Conservation (phyloP, 1,140 invertebrate species). For the Drosophila eugracilis region DNA sequence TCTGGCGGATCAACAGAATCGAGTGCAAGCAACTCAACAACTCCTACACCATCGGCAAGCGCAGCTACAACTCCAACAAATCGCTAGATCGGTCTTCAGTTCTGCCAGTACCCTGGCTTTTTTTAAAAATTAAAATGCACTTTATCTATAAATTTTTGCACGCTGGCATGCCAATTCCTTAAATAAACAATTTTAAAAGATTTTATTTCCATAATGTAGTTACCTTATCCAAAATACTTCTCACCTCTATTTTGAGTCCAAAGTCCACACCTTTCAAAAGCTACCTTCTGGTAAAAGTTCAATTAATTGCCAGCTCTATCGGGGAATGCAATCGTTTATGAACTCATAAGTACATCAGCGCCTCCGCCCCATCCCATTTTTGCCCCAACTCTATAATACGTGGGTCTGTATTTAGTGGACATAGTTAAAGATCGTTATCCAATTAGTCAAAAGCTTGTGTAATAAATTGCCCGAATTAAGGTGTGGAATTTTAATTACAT, state of each 20-base stretch:
- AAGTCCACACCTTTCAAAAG: constrained; percentile 45
- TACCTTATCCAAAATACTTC: no score
- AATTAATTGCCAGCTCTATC: constrained; percentile 73
- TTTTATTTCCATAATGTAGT: no score
- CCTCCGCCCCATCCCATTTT: constrained; percentile 4
- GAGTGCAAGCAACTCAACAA: not conserved
- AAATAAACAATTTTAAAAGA: constrained; percentile 1
- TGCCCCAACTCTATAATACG: not conserved
- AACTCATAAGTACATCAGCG: constrained; percentile 57
- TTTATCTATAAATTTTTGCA: not conserved
- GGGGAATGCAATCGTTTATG: constrained; percentile 65
- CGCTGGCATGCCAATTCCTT: not conserved
- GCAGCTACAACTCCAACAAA: not conserved
- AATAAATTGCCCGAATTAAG: constrained; percentile 84
- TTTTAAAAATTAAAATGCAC: no score
- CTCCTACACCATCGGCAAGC: not conserved
- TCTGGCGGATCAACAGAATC: not conserved
- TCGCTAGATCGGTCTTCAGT: not conserved
- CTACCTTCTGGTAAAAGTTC: constrained; percentile 56
- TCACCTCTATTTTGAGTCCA: no score
- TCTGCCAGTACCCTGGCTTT: no score
- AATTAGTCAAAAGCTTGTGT: constrained; percentile 82
- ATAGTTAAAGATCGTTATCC: constrained; percentile 82
- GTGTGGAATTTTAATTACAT: constrained; percentile 85
- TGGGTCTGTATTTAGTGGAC: constrained; percentile 28